Evolutionary conservation across 2,888 invertebrate species (phyloP), one percentile per base, ranked within the genome.

Genomic region (Mythimna loreyi): DNA sequence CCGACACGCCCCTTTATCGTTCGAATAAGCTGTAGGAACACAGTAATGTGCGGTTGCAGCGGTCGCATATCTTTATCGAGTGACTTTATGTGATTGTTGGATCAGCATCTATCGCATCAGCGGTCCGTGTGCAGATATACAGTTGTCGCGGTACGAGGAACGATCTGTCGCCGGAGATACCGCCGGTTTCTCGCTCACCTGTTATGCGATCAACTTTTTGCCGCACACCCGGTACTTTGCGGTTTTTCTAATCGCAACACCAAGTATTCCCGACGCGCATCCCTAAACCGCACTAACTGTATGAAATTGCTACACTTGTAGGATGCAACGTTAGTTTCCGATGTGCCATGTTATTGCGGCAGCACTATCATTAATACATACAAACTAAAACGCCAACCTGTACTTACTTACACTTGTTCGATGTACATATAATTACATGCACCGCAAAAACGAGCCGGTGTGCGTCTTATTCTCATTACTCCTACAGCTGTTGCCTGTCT

Each of bases 271-370:
- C 86, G 87, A 80, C 81, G 83, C 81, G 82, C 87, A 91, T 90
- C 91, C 90, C 91, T 91, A 89, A 91, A 89, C 89, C 88, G 85
- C 89, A 85, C 66, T 92, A 91, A 92, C 92, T 91, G 91, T 91
- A 90, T 85, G 85, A 90, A 90, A 91, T 90, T 87, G 85, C 87
- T 85, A 82, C 78, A 83, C 83, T 86, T 82, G 86, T 82, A 83
- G 78, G 82, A 74, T 71, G 81, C 72, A 83, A 86, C 83, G 83
- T 81, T 87, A 78, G 83, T 78, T 86, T 81, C 80, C 74, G 81
- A 83, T 75, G 67, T 72, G 60, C 78, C 68, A 72, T 85, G 84
- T 84, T 83, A 86, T 85, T 86, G 85, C 80, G 72, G 72, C 83
- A 78, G 70, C 86, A 86, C 86, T 86, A 83, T 89, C 89, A 90